Base-by-base conservation (phyloP, 2,113 vertebrate species). In the Odontesthes bonariensis region DNA sequence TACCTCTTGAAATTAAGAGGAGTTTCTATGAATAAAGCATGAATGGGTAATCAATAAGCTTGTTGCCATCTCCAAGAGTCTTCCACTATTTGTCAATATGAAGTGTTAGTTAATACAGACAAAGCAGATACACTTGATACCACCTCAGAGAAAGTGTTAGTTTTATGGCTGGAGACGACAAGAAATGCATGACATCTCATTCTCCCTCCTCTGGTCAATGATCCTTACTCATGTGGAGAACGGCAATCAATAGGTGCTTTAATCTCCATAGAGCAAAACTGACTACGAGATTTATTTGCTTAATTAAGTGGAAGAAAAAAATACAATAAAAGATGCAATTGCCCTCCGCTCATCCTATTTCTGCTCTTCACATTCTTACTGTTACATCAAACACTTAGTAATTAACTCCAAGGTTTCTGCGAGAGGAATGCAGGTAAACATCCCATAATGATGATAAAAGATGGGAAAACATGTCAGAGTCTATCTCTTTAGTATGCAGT, bases 211-310 rank as follows among this genome's bases (percentile, higher is more conserved):
- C 71, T 82, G 76, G 79, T 88, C 89, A 92, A 76, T 92, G 83
- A 82, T 82, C 70, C 66, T 78, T 79, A 78, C 83, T 84, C 75
- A 79, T 69, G 73, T 75, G 35, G 20, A 83, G 78, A 59, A 19
- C n/a, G 3, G 53, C 61, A 68, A 93, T 94, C 90, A 85, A 93
- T 93, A 80, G 31, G 35, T 82, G 69, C 84, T 79, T 85, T 75
- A 75, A 78, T 86, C 92, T 91, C 79, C 68, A 61, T 75, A 52
- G 79, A 75, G 81, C 81, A 89, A 91, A 76, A 86, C 72, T 78
- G 80, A 92, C 69, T 90, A 57, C 61, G 78, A 91, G 90, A 93
- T 91, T 90, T 91, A 92, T 91, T 91, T 74, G 56, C 73, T 90
- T 92, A 92, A 94, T 93, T 93, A 89, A 63, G 69, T 66, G 27